Evolutionary conservation across 2,888 invertebrate genomes (phyloP).

Genomic region (Coelinius sp.): DNA sequence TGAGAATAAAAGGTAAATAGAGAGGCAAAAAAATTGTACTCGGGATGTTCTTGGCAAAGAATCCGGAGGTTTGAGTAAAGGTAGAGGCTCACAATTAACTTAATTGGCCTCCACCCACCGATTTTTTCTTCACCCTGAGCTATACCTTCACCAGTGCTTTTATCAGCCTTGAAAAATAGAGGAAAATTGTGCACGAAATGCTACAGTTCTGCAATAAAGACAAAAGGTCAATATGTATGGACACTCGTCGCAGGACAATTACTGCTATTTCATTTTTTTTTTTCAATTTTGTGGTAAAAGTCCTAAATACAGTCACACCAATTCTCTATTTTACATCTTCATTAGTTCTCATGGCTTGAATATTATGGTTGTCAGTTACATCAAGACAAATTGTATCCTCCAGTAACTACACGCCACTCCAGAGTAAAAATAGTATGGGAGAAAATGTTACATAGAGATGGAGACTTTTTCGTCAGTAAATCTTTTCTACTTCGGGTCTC

Average conservation of each 20-base stretch:
- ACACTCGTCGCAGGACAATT: not conserved
- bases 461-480: not conserved
- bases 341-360: not conserved
- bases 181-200: conserved; percentile 5
- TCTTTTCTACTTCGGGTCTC: conserved; percentile 17
- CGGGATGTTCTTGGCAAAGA: conserved; percentile 25
- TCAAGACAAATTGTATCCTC: not conserved
- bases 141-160: conserved; percentile 7
- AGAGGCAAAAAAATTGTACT: not conserved
- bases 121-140: not conserved
- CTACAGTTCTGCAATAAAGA: not conserved
- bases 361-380: not conserved
- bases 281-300: too few relatives aligned
- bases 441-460: not conserved
- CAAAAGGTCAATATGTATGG: conserved; percentile 2
- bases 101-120: conserved; percentile 29
- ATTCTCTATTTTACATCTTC: not conserved
- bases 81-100: conserved; percentile 36
- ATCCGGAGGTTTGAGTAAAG: conserved; percentile 12
- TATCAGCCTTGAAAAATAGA: conserved; percentile 16
- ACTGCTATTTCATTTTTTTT: not conserved
- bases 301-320: too few relatives aligned
- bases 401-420: not conserved
- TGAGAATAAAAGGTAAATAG: not conserved
- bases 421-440: not conserved